Percentiles rank a stretch among this genome's conserved stretches.
phyloP scores from a whole-genome alignment of 2,888 invertebrate genomes.

The Drosophila borborema region DNA sequence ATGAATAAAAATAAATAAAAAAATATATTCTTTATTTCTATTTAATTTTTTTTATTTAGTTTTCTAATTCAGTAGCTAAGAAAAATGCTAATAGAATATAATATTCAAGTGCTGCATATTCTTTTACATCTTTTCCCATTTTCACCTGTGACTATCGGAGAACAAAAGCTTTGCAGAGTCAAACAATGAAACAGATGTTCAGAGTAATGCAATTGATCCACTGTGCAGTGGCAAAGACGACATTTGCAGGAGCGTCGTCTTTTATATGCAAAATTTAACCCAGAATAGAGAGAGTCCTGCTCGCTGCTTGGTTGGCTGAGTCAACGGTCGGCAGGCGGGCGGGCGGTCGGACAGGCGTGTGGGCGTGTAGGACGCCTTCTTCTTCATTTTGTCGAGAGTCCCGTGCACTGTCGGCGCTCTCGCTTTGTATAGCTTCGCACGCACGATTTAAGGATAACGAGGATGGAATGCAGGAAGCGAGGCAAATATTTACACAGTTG shows the following conservation, averaged over 20 bases:
- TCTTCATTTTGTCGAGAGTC: constrained; percentile 29
- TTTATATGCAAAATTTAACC: constrained; percentile 79
- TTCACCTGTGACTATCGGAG: background rate
- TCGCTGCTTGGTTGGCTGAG: constrained; percentile 45
- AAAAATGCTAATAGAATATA: no score
- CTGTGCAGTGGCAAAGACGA: constrained; percentile 56
- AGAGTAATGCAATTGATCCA: constrained; percentile 33
- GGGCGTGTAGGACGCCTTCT: background rate
- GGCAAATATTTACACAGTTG: constrained; percentile 81
- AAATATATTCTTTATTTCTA: no score
- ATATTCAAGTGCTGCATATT: no score
- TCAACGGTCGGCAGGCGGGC: background rate
- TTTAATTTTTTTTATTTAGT: no score
- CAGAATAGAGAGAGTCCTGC: constrained; percentile 66
- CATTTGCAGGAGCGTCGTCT: constrained; percentile 47
- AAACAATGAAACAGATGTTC: background rate
- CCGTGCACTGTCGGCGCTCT: constrained; percentile 39
- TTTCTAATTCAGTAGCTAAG: no score
- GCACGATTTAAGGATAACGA: constrained; percentile 80
- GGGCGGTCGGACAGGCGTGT: background rate
- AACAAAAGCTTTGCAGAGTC: background rate
- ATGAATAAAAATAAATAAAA: no score
- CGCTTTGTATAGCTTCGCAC: constrained; percentile 74
- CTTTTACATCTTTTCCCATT: background rate
- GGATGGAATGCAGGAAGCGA: constrained; percentile 80